Evolutionary conservation across 2,113 vertebrate species (phyloP).

Genomic region (Glaucidium brasilianum): DNA sequence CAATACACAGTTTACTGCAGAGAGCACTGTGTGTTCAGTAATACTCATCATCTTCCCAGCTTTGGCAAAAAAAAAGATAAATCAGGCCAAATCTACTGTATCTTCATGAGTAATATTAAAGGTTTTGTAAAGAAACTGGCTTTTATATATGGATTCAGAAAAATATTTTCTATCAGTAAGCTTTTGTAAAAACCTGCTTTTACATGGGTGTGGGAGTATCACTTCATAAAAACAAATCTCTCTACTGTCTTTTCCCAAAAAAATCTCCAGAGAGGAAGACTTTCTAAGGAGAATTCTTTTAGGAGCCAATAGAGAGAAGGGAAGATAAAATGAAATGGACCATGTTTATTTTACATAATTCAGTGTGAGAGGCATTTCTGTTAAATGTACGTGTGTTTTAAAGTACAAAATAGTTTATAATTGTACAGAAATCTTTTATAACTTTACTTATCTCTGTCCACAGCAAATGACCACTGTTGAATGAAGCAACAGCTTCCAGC

Average conservation of each 20-base stretch:
- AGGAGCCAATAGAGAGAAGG: neutral
- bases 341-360: neutral
- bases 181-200: neutral
- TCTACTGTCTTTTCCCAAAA: neutral
- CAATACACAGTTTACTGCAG: neutral
- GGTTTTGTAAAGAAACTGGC: neutral
- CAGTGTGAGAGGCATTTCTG: neutral
- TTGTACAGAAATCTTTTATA: neutral
- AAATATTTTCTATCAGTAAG: neutral
- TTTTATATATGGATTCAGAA: neutral
- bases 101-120: neutral
- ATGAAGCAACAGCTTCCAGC: neutral
- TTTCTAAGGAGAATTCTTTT: neutral
- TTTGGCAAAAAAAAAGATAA: neutral
- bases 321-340: neutral
- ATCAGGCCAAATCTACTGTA: neutral
- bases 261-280: neutral
- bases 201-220: neutral
- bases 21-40: neutral
- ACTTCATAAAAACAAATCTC: neutral
- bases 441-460: neutral
- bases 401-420: neutral
- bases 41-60: neutral
- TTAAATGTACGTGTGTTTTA: neutral
- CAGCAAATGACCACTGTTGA: neutral